Evolutionary conservation across 2,888 invertebrate genomes (phyloP), one percentile per base, ranked within the genome.

Genomic region (Tortrix viridana): DNA sequence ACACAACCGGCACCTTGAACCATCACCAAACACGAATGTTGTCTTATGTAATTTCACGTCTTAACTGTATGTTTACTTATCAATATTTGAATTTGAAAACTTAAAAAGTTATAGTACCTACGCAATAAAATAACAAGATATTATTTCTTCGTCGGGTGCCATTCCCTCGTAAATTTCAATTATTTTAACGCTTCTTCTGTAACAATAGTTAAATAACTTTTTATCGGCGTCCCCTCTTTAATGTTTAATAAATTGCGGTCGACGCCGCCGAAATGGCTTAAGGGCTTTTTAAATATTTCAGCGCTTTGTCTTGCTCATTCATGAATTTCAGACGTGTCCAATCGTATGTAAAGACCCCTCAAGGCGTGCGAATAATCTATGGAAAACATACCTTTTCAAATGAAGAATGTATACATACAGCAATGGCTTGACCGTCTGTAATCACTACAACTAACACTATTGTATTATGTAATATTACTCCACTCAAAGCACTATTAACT

Each of bases 141-240:
- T 41, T 1, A 41, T 41, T 16, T 16, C 26, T 3, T 20, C 23
- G 41, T 47, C 20, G 22, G 22, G 19, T 44, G 37, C n/a, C n/a
- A 22, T 22, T 23, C 19, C 5, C 23, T 16, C 46, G 41, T 60
- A 54, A 54, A 32, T 52, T 63, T 50, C 58, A 63, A 65, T 67
- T 64, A 58, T 59, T 65, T 55, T 65, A 50, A 54, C 65, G 68
- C 59, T 60, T 65, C 67, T 60, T 67, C 48, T 61, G 61, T 71
- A 71, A 70, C 68, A 58, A 69, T 59, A 67, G 66, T 70, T 70
- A 69, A 73, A 69, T 50, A 62, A 66, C 55, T 60, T 69, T 76
- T 76, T 75, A 75, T 71, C 64, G 66, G 48, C 64, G 43, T 66
- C 69, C 70, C 65, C 58, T 66, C 75, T 76, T 78, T 75, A 79